These are phyloP conservation scores for Coleophora flavipennella DNA, from an alignment of 2,888 invertebrate species.

Conservation along the genomic window DNA sequence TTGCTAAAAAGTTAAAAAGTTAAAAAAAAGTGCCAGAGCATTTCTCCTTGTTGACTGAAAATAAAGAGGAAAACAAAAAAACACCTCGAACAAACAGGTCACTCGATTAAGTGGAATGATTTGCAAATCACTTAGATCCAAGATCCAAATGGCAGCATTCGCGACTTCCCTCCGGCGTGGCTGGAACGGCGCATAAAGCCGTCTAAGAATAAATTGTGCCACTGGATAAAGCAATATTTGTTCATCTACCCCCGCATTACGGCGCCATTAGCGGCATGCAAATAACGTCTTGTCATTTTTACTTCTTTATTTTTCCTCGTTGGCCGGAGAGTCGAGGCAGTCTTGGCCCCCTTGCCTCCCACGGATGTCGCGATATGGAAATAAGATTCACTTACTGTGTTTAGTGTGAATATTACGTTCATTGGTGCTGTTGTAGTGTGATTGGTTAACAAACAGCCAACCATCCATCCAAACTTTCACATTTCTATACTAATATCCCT, in stretches of 20 bases:
- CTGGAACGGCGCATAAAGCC: constrained; percentile 60
- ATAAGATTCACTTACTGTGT: constrained; percentile 26
- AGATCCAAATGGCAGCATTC: constrained; percentile 62
- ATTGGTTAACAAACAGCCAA: too few species aligned
- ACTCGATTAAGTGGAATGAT: constrained; percentile 67
- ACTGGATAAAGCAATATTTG: constrained; percentile 72
- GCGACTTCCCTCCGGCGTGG: constrained; percentile 52
- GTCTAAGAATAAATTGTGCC: constrained; percentile 68
- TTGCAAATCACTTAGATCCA: constrained; percentile 55
- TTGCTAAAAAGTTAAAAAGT: too few species aligned
- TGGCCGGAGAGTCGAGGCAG: constrained; percentile 36
- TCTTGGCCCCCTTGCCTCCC: constrained; percentile 37
- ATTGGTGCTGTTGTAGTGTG: constrained; percentile 15
- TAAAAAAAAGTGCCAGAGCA: constrained; percentile 11
- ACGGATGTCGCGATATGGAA: constrained; percentile 32
- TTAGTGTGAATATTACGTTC: constrained; percentile 16
- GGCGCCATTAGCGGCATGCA: constrained; percentile 70
- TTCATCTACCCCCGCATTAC: constrained; percentile 70
- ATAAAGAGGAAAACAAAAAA: constrained; percentile 31
- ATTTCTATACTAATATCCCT: too few species aligned
- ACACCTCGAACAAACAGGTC: constrained; percentile 51
- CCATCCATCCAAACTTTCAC: too few species aligned
- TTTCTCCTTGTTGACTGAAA: background rate
- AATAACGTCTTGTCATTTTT: constrained; percentile 72
- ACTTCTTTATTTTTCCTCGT: constrained; percentile 66